Evolutionary conservation across 1,140 invertebrate species (phyloP), one percentile per base, ranked within the genome.

Genomic region (Phocides pigmalion): DNA sequence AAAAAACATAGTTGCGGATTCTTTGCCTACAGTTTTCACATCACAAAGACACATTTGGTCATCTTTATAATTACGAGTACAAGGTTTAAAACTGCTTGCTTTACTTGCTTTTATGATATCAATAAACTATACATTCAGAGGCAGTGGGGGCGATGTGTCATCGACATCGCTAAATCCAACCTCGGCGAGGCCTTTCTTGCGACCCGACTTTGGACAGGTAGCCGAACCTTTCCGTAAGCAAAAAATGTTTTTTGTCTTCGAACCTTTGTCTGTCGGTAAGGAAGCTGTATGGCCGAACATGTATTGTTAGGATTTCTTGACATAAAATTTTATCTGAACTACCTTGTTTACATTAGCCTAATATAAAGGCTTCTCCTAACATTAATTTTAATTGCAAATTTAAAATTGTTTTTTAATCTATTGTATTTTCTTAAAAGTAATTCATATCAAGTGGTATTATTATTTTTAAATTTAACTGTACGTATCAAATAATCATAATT

Each of bases 201-300:
- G 47, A 68, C 44, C 39, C 47, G 70, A 66, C 72, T 75, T 72
- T 79, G 59, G 53, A 70, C 83, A 88, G 85, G 85, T 86, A 88
- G 84, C 72, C 74, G 72, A 73, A 74, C 74, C 80, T 82, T 84
- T 85, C 69, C 53, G 78, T 67, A 76, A 75, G 61, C 25, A 50
- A 47, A 50, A 39, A 59, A 46, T 81, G 84, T 87, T 87, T 87
- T 76, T 81, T 54, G 28, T 32, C 28, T 28, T 42, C 56, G 73
- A 51, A 77, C 76, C 72, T 82, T 83, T 81, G 75, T 79, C 49
- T 19, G 28, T 56, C 63, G 54, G 64, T 69, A 62, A 70, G 59
- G 63, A 62, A 62, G 46, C 46, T 79, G 74, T 81, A 82, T 74
- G 73, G 65, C 58, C 54, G 50, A 58, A 44, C 39, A 28, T 28